Percentiles rank a stretch among this genome's conserved stretches.
phyloP scores from a whole-genome alignment of 2,113 vertebrate species.

The Okapia johnstoni region DNA sequence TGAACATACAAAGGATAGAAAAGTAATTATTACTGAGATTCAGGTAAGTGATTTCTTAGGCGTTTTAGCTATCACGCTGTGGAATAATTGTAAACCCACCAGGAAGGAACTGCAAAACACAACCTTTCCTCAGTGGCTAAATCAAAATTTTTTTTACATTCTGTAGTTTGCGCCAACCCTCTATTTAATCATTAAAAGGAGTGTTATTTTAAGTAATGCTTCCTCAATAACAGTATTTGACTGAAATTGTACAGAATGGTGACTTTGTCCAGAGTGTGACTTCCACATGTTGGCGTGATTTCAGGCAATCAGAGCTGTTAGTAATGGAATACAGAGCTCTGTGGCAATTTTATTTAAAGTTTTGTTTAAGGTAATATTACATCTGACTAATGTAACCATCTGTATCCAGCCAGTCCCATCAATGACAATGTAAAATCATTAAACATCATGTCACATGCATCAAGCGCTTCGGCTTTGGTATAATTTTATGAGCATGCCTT shows the following conservation, averaged over 20 bases:
- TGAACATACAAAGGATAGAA: conserved; percentile 31
- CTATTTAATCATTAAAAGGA: conserved; percentile 49
- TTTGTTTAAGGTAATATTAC: conserved; percentile 42
- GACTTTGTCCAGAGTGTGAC: not conserved
- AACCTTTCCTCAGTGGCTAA: conserved; percentile 35
- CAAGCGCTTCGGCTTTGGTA: not conserved
- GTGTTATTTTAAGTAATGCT: conserved; percentile 56
- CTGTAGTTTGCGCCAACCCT: conserved; percentile 3
- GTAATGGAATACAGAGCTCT: not conserved
- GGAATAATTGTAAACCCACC: conserved; percentile 56
- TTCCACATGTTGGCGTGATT: conserved; percentile 7
- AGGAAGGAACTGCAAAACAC: conserved; percentile 53
- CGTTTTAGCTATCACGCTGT: conserved; percentile 45
- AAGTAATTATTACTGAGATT: conserved; percentile 41
- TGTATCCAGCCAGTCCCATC: not conserved
- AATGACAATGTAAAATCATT: conserved; percentile 15
- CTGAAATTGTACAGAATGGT: conserved; percentile 10
- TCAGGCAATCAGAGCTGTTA: conserved; percentile 26
- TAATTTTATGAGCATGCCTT: conserved; percentile 38
- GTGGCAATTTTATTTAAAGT: conserved; percentile 46
- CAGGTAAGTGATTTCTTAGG: conserved; percentile 60
- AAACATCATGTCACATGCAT: conserved; percentile 37
- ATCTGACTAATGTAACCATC: conserved; percentile 33
- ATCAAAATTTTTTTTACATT: conserved; percentile 7
- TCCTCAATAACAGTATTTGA: conserved; percentile 33